Percentiles rank a stretch among this genome's conserved stretches.
Evolutionary conservation across 1,140 invertebrate species (phyloP).

Genomic region (Achatina immaculata): DNA sequence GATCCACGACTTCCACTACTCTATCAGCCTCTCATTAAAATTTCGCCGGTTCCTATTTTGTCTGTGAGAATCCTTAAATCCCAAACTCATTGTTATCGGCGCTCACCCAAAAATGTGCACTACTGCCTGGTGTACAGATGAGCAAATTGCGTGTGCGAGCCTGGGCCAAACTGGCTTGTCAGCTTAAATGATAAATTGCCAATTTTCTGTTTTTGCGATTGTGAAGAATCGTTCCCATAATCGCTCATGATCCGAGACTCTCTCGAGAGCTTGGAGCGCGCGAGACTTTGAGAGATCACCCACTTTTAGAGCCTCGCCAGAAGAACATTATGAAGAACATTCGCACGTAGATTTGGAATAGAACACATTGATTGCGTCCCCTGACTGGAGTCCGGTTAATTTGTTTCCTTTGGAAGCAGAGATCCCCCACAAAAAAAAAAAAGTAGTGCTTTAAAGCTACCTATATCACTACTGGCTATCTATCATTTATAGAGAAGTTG

Average conservation of each 20-base stretch:
- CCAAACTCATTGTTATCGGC: conserved; percentile 25
- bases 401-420: no score
- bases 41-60: neutral
- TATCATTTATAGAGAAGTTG: no score
- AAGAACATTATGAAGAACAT: neutral
- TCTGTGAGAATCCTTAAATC: conserved; percentile 14
- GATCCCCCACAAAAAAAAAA: no score
- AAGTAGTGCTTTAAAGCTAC: no score
- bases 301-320: neutral
- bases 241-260: conserved; percentile 30
- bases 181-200: conserved; percentile 34
- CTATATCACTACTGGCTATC: no score
- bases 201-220: conserved; percentile 31
- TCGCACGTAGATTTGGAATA: neutral
- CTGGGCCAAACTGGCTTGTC: conserved; percentile 21
- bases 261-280: neutral
- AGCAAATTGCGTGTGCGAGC: conserved; percentile 14
- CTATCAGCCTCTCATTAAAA: conserved; percentile 12
- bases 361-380: neutral
- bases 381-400: no score
- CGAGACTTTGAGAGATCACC: conserved; percentile 14
- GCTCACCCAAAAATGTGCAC: neutral
- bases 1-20: neutral
- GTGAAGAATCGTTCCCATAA: conserved; percentile 26
- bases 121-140: conserved; percentile 14